phyloP scores from a whole-genome alignment of 2,888 invertebrate genomes.

The Acleris emargana region DNA sequence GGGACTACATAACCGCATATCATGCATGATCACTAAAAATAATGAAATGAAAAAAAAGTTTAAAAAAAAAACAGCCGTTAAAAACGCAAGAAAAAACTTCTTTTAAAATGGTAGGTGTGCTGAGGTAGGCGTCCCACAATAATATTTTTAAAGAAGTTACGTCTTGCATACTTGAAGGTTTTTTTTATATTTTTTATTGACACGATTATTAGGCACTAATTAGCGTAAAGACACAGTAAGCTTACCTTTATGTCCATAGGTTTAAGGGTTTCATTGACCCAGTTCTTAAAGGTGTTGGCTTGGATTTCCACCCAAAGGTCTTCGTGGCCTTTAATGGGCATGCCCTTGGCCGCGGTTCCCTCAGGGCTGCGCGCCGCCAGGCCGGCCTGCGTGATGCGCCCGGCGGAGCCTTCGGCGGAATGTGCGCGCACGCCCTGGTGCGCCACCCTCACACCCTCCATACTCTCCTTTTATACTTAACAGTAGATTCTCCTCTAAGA shows the following conservation, averaged over 20 bases:
- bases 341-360: slow-evolving; percentile 97
- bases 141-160: no score
- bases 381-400: slow-evolving; percentile 89
- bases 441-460: slow-evolving; percentile 82
- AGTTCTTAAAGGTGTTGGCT: slow-evolving; percentile 97
- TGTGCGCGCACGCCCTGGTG: slow-evolving; percentile 84
- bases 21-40: no score
- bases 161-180: slow-evolving; percentile 14
- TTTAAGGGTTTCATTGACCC: slow-evolving; percentile 96
- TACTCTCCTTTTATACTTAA: not conserved
- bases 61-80: no score
- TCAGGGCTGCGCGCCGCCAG: slow-evolving; percentile 94
- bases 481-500: not conserved
- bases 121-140: no score
- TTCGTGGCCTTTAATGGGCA: slow-evolving; percentile 97
- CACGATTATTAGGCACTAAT: no score
- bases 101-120: no score
- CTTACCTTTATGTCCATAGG: slow-evolving; percentile 86
- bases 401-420: slow-evolving; percentile 84
- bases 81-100: no score
- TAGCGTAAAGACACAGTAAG: not conserved
- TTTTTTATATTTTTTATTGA: not conserved
- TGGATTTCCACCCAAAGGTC: slow-evolving; percentile 98
- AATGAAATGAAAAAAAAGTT: no score
- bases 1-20: no score